Conservation (phyloP, 2,113 vertebrate species). For the Chaetops frenatus region DNA sequence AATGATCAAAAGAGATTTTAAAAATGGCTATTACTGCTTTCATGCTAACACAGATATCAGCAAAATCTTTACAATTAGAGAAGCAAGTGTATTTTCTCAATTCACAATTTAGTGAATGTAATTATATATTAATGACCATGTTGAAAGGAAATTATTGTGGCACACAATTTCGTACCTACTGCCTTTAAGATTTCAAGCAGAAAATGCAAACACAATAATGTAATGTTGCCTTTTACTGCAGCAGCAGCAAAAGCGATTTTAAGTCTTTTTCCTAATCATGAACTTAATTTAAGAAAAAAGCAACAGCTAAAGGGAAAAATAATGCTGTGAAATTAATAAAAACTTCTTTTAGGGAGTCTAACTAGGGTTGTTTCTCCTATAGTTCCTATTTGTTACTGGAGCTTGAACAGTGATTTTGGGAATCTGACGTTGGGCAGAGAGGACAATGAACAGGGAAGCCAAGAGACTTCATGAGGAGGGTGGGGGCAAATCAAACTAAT, state of each 20-base stretch:
- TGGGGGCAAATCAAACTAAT: background rate
- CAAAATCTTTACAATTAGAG: background rate
- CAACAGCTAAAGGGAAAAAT: background rate
- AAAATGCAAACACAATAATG: conserved; percentile 21
- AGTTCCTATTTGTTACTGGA: background rate
- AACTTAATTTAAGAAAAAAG: background rate
- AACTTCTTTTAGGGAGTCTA: background rate
- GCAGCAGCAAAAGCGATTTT: background rate
- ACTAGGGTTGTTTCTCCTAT: background rate
- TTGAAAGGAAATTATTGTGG: background rate
- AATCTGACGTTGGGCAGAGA: background rate
- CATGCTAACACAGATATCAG: background rate
- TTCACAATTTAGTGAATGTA: background rate
- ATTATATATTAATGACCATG: background rate
- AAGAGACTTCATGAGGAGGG: background rate
- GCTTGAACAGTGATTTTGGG: background rate
- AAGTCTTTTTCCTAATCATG: background rate
- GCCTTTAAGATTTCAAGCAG: background rate
- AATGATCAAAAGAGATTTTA: background rate
- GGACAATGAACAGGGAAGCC: background rate
- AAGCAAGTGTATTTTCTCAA: background rate
- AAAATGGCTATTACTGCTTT: background rate
- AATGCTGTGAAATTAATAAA: background rate
- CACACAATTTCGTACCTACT: background rate
- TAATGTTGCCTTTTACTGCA: background rate